These are phyloP conservation scores for Porites lobata DNA, from an alignment of 92 coral and sea anemone genomes.

Conservation along the genomic window DNA sequence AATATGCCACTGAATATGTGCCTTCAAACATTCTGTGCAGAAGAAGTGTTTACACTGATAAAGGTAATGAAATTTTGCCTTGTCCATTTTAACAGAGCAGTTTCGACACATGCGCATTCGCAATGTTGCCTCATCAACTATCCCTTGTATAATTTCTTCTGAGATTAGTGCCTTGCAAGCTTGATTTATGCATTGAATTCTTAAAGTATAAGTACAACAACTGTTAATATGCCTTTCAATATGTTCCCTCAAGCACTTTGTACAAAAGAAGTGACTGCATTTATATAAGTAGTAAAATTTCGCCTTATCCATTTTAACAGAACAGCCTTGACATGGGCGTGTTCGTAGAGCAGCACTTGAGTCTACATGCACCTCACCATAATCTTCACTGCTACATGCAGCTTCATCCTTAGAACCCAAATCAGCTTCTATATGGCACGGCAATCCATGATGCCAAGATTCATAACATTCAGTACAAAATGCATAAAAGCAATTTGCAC, in stretches of 20 bases:
- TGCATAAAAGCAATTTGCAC: slow-evolving; percentile 86
- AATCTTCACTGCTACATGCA: slow-evolving; percentile 26
- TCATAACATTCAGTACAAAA: slow-evolving; percentile 94
- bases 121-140: slow-evolving; percentile 64
- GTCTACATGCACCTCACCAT: background rate
- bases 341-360: slow-evolving; percentile 6
- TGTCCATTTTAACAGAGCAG: slow-evolving; percentile 85
- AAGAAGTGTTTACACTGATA: slow-evolving; percentile 87
- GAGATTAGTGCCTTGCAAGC: slow-evolving; percentile 77
- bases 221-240: no score
- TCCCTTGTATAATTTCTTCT: slow-evolving; percentile 77
- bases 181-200: slow-evolving; percentile 76
- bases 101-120: slow-evolving; percentile 79
- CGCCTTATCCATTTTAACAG: slow-evolving; percentile 76
- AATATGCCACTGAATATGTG: slow-evolving; percentile 79
- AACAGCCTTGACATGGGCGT: slow-evolving; percentile 89
- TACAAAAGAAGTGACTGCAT: slow-evolving; percentile 87
- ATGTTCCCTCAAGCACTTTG: slow-evolving; percentile 66
- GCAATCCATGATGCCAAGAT: slow-evolving; percentile 85
- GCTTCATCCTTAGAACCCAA: slow-evolving; percentile 46
- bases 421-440: slow-evolving; percentile 64
- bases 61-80: slow-evolving; percentile 76
- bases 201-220: slow-evolving; percentile 68
- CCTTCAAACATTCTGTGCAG: slow-evolving; percentile 80
- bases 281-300: slow-evolving; percentile 84